phyloP scores from a whole-genome alignment of 2,888 invertebrate species.

The Galerucella pusilla region DNA sequence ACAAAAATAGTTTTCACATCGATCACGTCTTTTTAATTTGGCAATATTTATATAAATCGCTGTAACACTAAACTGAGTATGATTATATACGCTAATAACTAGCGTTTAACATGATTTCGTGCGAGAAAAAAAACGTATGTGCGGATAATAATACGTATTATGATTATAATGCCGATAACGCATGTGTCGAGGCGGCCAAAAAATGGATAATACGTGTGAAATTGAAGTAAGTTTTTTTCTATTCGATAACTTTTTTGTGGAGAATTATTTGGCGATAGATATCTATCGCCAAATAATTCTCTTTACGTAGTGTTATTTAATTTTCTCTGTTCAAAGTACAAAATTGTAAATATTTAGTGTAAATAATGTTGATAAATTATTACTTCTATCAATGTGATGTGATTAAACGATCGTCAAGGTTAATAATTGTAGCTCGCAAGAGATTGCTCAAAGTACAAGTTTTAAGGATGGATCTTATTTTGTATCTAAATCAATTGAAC shows the following conservation, averaged over 20 bases:
- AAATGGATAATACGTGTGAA: constrained; percentile 35
- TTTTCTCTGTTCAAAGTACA: too few relatives aligned
- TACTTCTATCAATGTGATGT: too few relatives aligned
- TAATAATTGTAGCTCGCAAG: too few relatives aligned
- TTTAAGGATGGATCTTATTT: too few relatives aligned
- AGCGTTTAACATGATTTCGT: constrained; percentile 6
- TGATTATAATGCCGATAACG: constrained; percentile 11
- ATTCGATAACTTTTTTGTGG: not conserved
- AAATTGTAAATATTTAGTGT: too few relatives aligned
- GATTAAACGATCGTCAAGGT: too few relatives aligned
- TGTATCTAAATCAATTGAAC: too few relatives aligned
- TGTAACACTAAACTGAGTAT: not conserved
- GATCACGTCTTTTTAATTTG: not conserved
- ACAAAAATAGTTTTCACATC: not conserved
- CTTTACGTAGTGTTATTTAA: too few relatives aligned
- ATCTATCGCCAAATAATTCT: too few relatives aligned
- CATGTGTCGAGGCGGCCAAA: constrained; percentile 21
- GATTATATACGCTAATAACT: not conserved
- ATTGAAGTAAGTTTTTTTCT: constrained; percentile 33
- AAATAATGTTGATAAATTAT: too few relatives aligned
- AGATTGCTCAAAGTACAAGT: too few relatives aligned
- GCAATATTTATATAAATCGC: not conserved
- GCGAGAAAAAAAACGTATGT: not conserved
- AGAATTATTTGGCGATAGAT: not conserved
- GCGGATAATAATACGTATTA: not conserved